phyloP scores from a whole-genome alignment of 1,140 invertebrate genomes.

The Psilanteris sp. region DNA sequence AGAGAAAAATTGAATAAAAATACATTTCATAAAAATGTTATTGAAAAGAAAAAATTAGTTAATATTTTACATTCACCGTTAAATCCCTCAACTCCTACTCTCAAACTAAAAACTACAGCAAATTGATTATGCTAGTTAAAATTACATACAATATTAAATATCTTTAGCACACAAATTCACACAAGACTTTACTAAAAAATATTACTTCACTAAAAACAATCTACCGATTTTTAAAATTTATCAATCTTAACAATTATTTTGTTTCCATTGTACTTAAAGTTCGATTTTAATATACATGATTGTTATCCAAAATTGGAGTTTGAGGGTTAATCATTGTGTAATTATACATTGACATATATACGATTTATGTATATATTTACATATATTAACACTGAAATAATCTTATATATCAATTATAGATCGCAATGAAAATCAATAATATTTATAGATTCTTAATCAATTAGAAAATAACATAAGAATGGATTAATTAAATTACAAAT shows the following conservation, averaged over 20 bases:
- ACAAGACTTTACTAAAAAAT: conserved; percentile 25
- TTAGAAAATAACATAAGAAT: too few species aligned
- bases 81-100: conserved; percentile 6
- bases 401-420: conserved; percentile 33
- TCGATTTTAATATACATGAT: conserved; percentile 31
- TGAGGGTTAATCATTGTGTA: conserved; percentile 30
- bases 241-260: conserved; percentile 12
- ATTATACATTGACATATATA: conserved; percentile 50
- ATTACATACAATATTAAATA: conserved; percentile 5
- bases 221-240: conserved; percentile 8
- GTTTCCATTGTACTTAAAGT: conserved; percentile 34
- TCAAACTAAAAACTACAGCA: conserved; percentile 13
- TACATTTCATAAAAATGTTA: neutral
- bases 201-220: conserved; percentile 11
- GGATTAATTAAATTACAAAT: too few species aligned
- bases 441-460: neutral
- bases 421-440: conserved; percentile 34
- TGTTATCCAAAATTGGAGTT: conserved; percentile 35
- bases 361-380: conserved; percentile 55
- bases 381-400: conserved; percentile 51
- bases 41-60: conserved; percentile 4
- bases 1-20: conserved; percentile 20
- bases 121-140: conserved; percentile 21
- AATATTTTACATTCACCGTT: conserved; percentile 15
- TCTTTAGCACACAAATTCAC: conserved; percentile 29